Evolutionary conservation across 2,888 invertebrate genomes (phyloP).

Genomic region (Ellobium chinense): DNA sequence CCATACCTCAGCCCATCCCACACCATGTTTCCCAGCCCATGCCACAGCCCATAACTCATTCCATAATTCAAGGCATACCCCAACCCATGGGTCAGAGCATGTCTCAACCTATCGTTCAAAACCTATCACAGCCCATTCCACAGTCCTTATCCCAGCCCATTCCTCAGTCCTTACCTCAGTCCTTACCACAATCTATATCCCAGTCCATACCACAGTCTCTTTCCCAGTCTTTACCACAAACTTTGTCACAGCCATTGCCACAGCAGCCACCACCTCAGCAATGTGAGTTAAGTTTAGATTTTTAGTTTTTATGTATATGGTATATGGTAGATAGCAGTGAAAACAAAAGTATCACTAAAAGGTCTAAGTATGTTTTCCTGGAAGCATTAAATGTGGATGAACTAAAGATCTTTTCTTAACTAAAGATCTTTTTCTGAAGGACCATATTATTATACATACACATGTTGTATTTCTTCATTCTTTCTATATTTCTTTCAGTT

Average conservation of each 20-base stretch:
- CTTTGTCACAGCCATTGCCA: neutral
- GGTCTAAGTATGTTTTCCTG: no score
- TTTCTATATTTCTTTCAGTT: no score
- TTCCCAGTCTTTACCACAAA: neutral
- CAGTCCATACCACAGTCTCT: neutral
- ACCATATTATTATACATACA: no score
- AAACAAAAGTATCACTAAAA: no score
- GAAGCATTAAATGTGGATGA: no score
- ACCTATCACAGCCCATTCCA: neutral
- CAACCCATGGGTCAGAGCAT: neutral
- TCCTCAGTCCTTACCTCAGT: neutral
- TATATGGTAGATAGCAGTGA: no score
- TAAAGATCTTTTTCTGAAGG: no score
- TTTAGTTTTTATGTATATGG: no score
- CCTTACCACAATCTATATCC: neutral
- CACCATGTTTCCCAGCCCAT: neutral
- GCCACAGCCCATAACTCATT: neutral
- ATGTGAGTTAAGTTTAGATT: slow-evolving; percentile 34
- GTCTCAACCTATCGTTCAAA: neutral
- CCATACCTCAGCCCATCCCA: neutral
- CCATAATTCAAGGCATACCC: neutral
- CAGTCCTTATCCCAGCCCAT: neutral
- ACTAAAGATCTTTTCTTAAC: no score
- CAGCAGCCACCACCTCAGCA: slow-evolving; percentile 12
- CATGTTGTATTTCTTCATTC: no score